These are phyloP conservation scores for Pedionomus torquatus DNA, from an alignment of 2,113 vertebrate species.

Conservation along the genomic window DNA sequence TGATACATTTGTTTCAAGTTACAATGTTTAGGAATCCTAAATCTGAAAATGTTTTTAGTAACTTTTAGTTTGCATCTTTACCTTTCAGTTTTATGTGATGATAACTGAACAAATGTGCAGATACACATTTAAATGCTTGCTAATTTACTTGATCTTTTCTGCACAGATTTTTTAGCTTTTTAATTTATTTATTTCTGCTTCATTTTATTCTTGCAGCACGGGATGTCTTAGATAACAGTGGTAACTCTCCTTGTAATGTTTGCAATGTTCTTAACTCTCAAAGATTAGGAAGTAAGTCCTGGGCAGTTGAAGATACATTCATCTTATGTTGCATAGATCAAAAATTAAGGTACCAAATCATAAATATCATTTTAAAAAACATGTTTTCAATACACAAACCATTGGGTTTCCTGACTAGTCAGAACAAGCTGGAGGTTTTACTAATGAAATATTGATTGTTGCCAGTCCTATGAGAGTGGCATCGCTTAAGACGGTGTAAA, in stretches of 20 bases:
- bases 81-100: neutral
- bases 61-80: neutral
- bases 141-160: neutral
- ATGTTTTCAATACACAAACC: neutral
- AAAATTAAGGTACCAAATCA: neutral
- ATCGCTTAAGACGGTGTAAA: constrained; percentile 29
- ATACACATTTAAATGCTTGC: neutral
- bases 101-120: neutral
- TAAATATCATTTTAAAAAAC: neutral
- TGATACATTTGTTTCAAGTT: neutral
- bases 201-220: neutral
- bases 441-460: constrained; percentile 68
- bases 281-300: neutral
- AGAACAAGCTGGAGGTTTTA: constrained; percentile 27
- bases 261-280: neutral
- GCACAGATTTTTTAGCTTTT: neutral
- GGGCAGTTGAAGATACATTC: neutral
- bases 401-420: neutral
- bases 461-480: constrained; percentile 20
- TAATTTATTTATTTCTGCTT: neutral
- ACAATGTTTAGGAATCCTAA: neutral
- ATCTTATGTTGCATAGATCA: neutral
- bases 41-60: neutral
- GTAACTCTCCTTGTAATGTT: neutral
- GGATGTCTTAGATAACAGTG: neutral